Conservation (phyloP, 2,888 invertebrate species). For the Orthosia gracilis region DNA sequence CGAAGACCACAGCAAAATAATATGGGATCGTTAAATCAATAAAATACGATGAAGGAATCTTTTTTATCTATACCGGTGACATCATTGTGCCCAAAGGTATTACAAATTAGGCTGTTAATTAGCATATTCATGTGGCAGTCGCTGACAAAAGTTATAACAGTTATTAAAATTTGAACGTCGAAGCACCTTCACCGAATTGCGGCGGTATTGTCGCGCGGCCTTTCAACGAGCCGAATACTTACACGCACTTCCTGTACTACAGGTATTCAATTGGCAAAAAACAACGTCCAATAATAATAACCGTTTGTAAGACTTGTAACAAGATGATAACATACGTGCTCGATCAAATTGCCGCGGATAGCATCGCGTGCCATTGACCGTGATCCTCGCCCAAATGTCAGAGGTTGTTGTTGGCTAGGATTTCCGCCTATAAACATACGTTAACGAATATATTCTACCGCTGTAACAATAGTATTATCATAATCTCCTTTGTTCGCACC, state of each 20-base stretch:
- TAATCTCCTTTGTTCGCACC: conserved; percentile 59
- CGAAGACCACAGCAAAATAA: conserved; percentile 48
- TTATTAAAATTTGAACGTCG: conserved; percentile 72
- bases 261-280: conserved; percentile 78
- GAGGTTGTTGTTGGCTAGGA: conserved; percentile 76
- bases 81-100: conserved; percentile 63
- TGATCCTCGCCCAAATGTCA: conserved; percentile 80
- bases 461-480: conserved; percentile 61
- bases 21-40: conserved; percentile 55
- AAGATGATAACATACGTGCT: conserved; percentile 56
- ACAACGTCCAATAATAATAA: conserved; percentile 67
- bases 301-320: conserved; percentile 51
- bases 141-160: conserved; percentile 67
- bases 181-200: conserved; percentile 75
- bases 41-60: conserved; percentile 57
- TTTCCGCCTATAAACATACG: conserved; percentile 70
- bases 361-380: conserved; percentile 75
- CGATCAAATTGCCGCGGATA: conserved; percentile 56
- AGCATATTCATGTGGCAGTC: conserved; percentile 68
- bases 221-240: conserved; percentile 84
- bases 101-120: conserved; percentile 65
- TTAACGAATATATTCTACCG: conserved; percentile 59
- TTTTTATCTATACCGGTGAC: conserved; percentile 63
- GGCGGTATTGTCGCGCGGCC: conserved; percentile 68
- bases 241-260: conserved; percentile 87